phyloP scores from a whole-genome alignment of 2,797 vertebrate species.

The Arremon brunneinucha region DNA sequence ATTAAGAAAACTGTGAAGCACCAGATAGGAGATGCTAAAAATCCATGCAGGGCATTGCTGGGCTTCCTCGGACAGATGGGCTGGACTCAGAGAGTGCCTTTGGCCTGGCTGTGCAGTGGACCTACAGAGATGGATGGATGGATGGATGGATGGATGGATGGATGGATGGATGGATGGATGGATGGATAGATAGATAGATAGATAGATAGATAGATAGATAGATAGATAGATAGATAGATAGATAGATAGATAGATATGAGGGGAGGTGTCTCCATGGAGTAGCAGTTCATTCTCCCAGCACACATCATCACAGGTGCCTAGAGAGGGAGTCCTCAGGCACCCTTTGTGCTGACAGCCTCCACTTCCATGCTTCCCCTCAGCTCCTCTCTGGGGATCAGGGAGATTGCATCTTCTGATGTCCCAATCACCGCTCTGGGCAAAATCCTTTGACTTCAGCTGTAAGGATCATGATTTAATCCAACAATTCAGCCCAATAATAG shows the following conservation, averaged over 20 bases:
- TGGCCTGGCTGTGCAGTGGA: background rate
- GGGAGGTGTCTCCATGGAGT: background rate
- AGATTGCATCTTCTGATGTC: background rate
- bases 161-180: no score
- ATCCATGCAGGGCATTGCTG: background rate
- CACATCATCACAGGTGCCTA: accelerated
- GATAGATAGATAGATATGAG: no score
- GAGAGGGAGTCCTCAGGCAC: background rate
- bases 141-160: no score
- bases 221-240: no score
- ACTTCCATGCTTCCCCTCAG: background rate
- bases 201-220: no score
- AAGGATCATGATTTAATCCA: background rate
- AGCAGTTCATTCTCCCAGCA: background rate
- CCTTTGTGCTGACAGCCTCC: background rate
- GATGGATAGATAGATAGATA: no score
- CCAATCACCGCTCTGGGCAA: background rate
- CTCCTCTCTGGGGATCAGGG: background rate
- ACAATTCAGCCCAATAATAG: background rate
- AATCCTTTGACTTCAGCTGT: background rate
- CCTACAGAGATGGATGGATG: background rate
- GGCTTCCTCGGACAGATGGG: background rate
- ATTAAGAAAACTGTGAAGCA: background rate
- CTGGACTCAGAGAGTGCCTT: background rate
- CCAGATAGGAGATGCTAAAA: background rate